Conservation (phyloP, 92 coral and sea anemone genomes). For the Zoanthus gigantus region DNA sequence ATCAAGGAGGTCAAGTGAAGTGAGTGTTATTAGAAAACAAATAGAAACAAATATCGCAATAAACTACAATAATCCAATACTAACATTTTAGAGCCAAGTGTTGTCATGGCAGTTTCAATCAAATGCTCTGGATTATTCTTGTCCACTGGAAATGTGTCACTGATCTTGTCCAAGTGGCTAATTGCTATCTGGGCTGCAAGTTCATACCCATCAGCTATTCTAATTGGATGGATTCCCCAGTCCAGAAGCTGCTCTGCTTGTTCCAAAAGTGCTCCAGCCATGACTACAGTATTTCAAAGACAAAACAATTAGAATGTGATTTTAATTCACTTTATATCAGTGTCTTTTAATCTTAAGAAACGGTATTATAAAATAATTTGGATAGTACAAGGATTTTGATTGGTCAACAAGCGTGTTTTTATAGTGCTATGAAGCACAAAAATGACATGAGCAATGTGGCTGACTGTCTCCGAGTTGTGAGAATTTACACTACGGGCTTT, state of each 20-base stretch:
- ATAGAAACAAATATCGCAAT: neutral
- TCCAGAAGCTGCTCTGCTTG: slow-evolving; percentile 99
- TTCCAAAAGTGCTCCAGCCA: slow-evolving; percentile 97
- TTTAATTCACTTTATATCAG: no score
- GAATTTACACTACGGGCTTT: no score
- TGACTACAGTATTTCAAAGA: slow-evolving; percentile 53
- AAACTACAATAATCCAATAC: slow-evolving; percentile 1
- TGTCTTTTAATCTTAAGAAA: no score
- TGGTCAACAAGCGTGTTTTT: no score
- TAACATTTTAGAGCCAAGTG: slow-evolving; percentile 98
- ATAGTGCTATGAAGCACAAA: no score
- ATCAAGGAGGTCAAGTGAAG: neutral
- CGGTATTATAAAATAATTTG: no score
- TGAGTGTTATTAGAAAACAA: neutral
- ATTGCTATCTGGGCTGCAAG: slow-evolving; percentile 97
- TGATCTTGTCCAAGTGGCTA: slow-evolving; percentile 89
- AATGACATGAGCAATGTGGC: no score
- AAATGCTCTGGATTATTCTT: slow-evolving; percentile 81
- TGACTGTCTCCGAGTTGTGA: no score
- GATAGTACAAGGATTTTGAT: no score
- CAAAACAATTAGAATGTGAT: neutral
- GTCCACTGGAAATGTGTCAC: slow-evolving; percentile 92
- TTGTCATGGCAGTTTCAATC: slow-evolving; percentile 98
- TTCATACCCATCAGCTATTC: slow-evolving; percentile 99
- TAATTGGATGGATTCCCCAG: slow-evolving; percentile 98